phyloP scores from a whole-genome alignment of 2,888 invertebrate genomes.

The Hemistola chrysoprasaria region DNA sequence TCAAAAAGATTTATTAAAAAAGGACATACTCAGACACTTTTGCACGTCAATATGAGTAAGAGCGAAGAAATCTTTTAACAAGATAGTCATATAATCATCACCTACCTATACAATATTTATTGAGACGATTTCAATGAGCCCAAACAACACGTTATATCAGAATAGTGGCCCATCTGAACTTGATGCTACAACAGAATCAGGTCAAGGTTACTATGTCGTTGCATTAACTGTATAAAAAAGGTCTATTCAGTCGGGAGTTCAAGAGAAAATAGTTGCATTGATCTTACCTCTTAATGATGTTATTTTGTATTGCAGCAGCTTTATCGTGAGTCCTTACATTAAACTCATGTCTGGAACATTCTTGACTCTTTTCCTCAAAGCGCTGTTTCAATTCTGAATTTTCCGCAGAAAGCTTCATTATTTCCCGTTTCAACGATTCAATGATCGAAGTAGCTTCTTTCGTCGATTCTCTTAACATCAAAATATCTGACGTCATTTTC shows the following conservation, averaged over 20 bases:
- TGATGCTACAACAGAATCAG: too few relatives aligned
- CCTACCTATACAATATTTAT: too few relatives aligned
- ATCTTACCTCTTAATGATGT: conserved; percentile 64
- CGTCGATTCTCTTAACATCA: conserved; percentile 54
- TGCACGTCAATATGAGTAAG: too few relatives aligned
- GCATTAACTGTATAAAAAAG: too few relatives aligned
- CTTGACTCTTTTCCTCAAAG: conserved; percentile 57
- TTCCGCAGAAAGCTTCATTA: conserved; percentile 50
- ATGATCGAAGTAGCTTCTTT: conserved; percentile 53
- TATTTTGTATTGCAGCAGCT: conserved; percentile 65
- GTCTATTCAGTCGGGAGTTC: not conserved
- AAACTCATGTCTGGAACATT: conserved; percentile 52
- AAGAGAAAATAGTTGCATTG: conserved; percentile 1
- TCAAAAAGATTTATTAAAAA: too few relatives aligned
- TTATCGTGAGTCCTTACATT: conserved; percentile 73
- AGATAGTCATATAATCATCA: too few relatives aligned
- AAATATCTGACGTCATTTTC: conserved; percentile 57
- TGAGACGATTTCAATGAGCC: too few relatives aligned
- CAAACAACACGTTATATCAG: too few relatives aligned
- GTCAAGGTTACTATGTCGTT: too few relatives aligned
- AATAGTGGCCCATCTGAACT: too few relatives aligned
- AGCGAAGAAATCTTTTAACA: too few relatives aligned
- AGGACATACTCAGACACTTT: too few relatives aligned
- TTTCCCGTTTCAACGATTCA: conserved; percentile 57
- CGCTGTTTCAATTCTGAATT: conserved; percentile 53